phyloP scores from a whole-genome alignment of 2,888 invertebrate species.

The Agriopis aurantiaria region DNA sequence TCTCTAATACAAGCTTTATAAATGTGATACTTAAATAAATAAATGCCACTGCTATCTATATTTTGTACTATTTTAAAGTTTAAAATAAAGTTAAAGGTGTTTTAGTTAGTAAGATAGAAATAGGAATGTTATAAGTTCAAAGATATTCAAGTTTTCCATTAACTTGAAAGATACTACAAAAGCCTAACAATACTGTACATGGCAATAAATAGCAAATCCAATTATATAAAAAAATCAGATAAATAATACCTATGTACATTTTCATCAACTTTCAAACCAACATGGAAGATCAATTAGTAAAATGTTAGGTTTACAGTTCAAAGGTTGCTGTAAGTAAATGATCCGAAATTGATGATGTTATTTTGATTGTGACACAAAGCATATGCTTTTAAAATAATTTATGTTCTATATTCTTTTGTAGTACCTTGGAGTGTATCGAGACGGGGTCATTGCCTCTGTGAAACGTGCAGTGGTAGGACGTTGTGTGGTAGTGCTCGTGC shows the following conservation, averaged over 20 bases:
- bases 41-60: slow-evolving; percentile 28
- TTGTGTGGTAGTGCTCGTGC: slow-evolving; percentile 83
- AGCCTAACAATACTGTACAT: slow-evolving; percentile 56
- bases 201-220: slow-evolving; percentile 27
- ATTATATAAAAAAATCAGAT: slow-evolving; percentile 14
- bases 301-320: slow-evolving; percentile 63
- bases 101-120: slow-evolving; percentile 50
- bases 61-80: neutral
- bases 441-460: slow-evolving; percentile 83
- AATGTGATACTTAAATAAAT: slow-evolving; percentile 57
- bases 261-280: slow-evolving; percentile 69
- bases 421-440: slow-evolving; percentile 84
- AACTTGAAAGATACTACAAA: slow-evolving; percentile 80
- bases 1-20: slow-evolving; percentile 78
- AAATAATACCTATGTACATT: slow-evolving; percentile 30
- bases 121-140: slow-evolving; percentile 40
- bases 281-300: slow-evolving; percentile 53
- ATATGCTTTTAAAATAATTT: slow-evolving; percentile 54
- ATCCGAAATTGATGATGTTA: slow-evolving; percentile 52
- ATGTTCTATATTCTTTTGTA: slow-evolving; percentile 74
- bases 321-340: slow-evolving; percentile 64
- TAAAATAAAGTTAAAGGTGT: slow-evolving; percentile 4
- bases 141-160: slow-evolving; percentile 17
- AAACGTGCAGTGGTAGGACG: slow-evolving; percentile 81
- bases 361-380: slow-evolving; percentile 57